Evolutionary conservation across 1,140 invertebrate species (phyloP).

Genomic region (Drosophila kurseongensis): DNA sequence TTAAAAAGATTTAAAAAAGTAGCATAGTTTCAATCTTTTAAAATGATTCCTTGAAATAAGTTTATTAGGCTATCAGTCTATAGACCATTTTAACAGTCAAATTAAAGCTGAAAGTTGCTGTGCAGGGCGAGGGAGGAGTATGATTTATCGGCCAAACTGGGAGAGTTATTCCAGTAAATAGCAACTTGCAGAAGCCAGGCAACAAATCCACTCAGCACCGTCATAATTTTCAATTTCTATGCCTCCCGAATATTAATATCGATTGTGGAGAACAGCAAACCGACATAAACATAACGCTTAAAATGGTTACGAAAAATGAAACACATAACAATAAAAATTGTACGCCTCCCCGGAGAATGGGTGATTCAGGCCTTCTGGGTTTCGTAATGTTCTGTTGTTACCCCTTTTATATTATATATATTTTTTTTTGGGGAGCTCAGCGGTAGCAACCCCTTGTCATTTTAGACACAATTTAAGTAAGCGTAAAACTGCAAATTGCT

Average conservation of each 20-base stretch:
- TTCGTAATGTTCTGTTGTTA: conserved; percentile 1
- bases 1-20: too few relatives aligned
- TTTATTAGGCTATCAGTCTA: too few relatives aligned
- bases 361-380: conserved; percentile 3
- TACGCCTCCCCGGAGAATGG: conserved; percentile 50
- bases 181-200: conserved; percentile 6
- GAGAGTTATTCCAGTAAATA: conserved; percentile 20
- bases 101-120: not conserved
- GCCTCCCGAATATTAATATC: conserved; percentile 71
- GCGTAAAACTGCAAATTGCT: conserved; percentile 82
- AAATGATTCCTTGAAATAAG: too few relatives aligned
- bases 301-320: conserved; percentile 41
- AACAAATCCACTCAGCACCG: conserved; percentile 44
- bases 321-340: conserved; percentile 78
- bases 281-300: conserved; percentile 60
- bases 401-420: conserved; percentile 23
- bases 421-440: conserved; percentile 7
- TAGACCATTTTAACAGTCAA: not conserved
- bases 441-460: conserved; percentile 61
- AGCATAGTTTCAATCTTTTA: too few relatives aligned
- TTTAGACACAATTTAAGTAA: conserved; percentile 82
- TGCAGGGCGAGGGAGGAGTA: not conserved
- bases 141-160: conserved; percentile 28
- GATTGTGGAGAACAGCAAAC: conserved; percentile 46
- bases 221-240: conserved; percentile 80